These are phyloP conservation scores for Chiloscyllium plagiosum DNA, from an alignment of 2,113 vertebrate genomes.

Conservation along the genomic window DNA sequence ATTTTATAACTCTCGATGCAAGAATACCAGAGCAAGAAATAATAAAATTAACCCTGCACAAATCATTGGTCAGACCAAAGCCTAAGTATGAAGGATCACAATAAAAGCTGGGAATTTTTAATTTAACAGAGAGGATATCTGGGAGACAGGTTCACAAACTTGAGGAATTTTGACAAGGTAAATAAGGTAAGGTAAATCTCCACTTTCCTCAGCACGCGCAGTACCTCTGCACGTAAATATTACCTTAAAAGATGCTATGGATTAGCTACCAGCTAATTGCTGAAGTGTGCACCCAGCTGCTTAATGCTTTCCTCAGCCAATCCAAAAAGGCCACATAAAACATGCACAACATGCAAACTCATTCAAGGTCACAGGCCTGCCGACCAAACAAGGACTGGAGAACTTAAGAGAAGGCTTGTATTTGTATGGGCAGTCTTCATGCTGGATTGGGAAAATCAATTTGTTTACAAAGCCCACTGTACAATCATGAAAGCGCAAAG, in stretches of 20 bases:
- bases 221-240: background rate
- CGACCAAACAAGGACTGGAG: background rate
- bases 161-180: background rate
- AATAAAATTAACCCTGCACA: no score
- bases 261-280: background rate
- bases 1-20: background rate
- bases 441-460: background rate
- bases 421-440: background rate
- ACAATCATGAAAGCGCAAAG: background rate
- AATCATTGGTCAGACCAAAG: no score
- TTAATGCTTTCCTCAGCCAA: background rate
- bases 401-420: background rate
- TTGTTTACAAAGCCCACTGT: background rate
- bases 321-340: background rate
- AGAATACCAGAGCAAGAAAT: no score
- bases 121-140: background rate
- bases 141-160: background rate
- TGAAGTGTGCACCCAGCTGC: background rate
- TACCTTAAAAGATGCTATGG: background rate
- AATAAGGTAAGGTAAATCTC: background rate
- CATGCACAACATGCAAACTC: background rate
- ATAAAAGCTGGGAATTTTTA: background rate
- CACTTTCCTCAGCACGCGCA: background rate
- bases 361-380: background rate
- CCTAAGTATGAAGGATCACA: background rate